Evolutionary conservation across 2,113 vertebrate species (phyloP).

Genomic region (Grallaria varia): DNA sequence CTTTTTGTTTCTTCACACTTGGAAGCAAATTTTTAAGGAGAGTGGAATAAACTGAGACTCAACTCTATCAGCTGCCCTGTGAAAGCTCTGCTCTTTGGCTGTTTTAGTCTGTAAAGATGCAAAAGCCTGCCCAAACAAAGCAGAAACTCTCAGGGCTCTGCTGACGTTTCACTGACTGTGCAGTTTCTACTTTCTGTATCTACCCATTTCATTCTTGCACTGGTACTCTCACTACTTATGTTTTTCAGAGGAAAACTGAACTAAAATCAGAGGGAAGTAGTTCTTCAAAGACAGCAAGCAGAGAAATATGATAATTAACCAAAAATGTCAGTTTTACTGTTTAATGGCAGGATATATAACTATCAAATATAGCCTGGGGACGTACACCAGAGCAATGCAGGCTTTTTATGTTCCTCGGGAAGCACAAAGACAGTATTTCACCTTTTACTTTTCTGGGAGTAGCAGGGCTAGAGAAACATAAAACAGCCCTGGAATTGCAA

Average conservation of each 20-base stretch:
- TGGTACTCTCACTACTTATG: background rate
- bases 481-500: background rate
- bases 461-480: background rate
- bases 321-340: background rate
- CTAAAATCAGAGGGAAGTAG: background rate
- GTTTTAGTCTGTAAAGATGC: background rate
- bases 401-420: background rate
- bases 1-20: background rate
- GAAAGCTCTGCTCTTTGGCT: background rate
- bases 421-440: background rate
- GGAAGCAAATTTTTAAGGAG: background rate
- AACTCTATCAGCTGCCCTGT: background rate
- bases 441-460: background rate
- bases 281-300: background rate
- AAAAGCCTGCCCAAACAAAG: background rate
- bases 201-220: background rate
- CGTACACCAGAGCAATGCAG: background rate
- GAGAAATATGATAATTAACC: background rate
- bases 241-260: background rate
- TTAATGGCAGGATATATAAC: background rate
- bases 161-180: background rate
- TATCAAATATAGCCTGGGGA: background rate
- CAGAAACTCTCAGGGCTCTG: background rate
- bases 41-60: background rate
- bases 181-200: background rate